Base-by-base conservation (phyloP, 2,888 invertebrate species). In the Catocala fraxini region DNA sequence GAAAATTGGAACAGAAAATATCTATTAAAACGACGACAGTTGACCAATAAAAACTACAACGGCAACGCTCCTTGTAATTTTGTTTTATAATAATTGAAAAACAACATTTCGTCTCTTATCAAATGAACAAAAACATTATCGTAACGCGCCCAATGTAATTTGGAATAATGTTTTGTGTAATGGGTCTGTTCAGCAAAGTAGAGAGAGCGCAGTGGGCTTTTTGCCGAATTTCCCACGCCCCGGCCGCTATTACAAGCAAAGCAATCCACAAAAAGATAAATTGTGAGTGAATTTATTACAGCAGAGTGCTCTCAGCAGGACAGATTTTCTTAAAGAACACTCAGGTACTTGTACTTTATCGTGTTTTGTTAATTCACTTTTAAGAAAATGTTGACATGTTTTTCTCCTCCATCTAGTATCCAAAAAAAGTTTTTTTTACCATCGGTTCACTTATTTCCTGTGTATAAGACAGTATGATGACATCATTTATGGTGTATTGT, bases 161-260 rank as follows among this genome's bases (percentile, higher is more conserved):
- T 90, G 85, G 85, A 90, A 90, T 90, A 91, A 90, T 89, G 88
- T 88, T 89, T 88, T 88, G 87, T 86, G 86, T 89, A 90, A 90
- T 89, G 88, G 89, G 81, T 83, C 81, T 84, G 84, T 82, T 85
- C 85, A 73, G 81, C 77, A 85, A 85, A 87, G 85, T 85, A 86
- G 83, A 83, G 84, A 80, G 77, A 80, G 79, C 81, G 84, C 82
- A 78, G 84, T 84, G 83, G 84, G 84, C 85, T 77, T 77, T 77
- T 77, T 77, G 77, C 45, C 69, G 71, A 77, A 68, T 75, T 77
- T 77, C 77, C 78, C 77, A 77, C 77, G 76, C 72, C 71, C 77
- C 83, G 57, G 75, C 60, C 78, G 77, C 75, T 73, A 71, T 77
- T 75, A 83, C 84, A 80, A 83, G 82, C 86, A 89, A 85, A 89